Base-by-base conservation (phyloP, 1,140 invertebrate genomes). In the Monomorium pharaonis region DNA sequence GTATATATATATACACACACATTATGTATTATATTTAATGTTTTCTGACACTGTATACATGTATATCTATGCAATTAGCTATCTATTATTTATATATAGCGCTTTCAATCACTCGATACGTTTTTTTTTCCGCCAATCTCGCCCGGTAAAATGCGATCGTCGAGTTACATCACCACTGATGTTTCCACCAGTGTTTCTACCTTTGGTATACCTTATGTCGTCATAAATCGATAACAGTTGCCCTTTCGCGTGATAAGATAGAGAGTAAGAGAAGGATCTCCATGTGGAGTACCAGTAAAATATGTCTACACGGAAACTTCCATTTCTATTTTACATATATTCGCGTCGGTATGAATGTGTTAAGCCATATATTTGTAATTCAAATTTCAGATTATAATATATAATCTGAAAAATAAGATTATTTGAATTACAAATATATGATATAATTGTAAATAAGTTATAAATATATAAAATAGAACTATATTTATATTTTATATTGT, bases 221-320 rank as follows among this genome's bases (percentile, higher is more conserved):
- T 3, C 51, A 18, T 60, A 83, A 54, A 74, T 83, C 67, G 67
- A 83, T 83, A 83, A 74, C 42, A 58, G 67, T 58, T 83, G n/a
- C 67, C n/a, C 37, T 72, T 47, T 83, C 37, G 54, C 24, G 78
- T 47, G 67, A 74, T 47, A 60, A 83, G 51, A 83, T 54, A 18
- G 24, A 33, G 37, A 14, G 51, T 74, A 74, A 58, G 47, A 58
- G 47, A 72, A 21, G 18, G 37, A 74, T 74, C n/a, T 33, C 14
- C 37, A 33, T 16, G 51, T 2, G 24, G 37, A 47, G 21, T 44
- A 51, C 51, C 27, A n/a, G 21, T 21, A 58, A 58, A 58, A 37
- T 56, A 47, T 14, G 33, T 21, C 30, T 44, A 58, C 33, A 16
- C 12, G 37, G 21, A 49, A 77, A 37, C 44, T 78, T 14, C 14